Base-by-base conservation (phyloP, 2,888 invertebrate genomes). In the Pyrrhosoma nymphula region DNA sequence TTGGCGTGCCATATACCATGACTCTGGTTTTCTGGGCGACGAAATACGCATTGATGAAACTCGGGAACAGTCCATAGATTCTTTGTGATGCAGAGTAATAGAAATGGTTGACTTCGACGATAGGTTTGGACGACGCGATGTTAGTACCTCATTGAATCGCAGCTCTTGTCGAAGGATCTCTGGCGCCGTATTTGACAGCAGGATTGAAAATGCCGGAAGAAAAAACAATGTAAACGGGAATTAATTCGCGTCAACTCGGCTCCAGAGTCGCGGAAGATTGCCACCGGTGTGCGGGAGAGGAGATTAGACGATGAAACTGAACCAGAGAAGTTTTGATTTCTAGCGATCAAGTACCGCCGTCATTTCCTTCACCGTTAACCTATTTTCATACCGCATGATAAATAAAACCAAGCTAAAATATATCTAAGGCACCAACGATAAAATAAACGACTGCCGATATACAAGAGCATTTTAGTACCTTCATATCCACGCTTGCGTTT, bases 171-270 rank as follows among this genome's bases (percentile, higher is more conserved):
- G 69, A 69, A 39, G 47, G 93, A 93, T 55, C 63, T 63, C 69
- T 75, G 93, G 93, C 93, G 93, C 93, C 93, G 93, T 47, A 18
- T 69, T 26, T 93, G 93, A 75, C 93, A 93, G 93, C 69, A 63
- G 35, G 91, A 91, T 91, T 56, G 89, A 89, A 82, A 89, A 47
- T 69, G 69, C 69, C 0, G 55, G 20, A 93, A 55, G 47, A 93
- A 55, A 93, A 14, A n/a, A 30, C 47, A 69, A 39, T 56, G 23
- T 56, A 90, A 56, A 23, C 60, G 93, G n/a, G 39, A 20, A 75
- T 47, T 26, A 75, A 93, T 75, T 93, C 75, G 93, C 93, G 93
- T 63, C 91, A 30, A 23, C 23, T 69, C 91, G 16, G 63, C 39
- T 88, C 30, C 39, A 16, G 35, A 88, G 88, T 88, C 88, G 18